These are phyloP conservation scores for Sanderia malayensis DNA, from an alignment of 30 jellyfish, hydroid and myxozoan genomes.

Conservation along the genomic window DNA sequence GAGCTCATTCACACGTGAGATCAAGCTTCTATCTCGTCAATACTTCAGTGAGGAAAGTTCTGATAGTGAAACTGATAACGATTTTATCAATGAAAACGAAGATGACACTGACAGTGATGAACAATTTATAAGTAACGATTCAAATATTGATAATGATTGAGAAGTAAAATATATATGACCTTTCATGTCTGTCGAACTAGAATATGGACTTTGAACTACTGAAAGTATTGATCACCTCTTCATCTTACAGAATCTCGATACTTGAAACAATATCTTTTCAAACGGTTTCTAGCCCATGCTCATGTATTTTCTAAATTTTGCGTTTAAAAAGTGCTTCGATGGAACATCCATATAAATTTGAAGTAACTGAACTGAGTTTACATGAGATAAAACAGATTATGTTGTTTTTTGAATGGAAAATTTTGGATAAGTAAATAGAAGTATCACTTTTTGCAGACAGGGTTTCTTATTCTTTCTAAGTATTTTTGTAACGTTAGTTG, in stretches of 20 bases:
- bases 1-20: conserved; percentile 2
- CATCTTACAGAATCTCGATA: background rate
- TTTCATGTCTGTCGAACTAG: conserved; percentile 1
- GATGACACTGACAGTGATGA: background rate
- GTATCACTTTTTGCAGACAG: background rate
- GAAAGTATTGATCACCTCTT: background rate
- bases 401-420: background rate
- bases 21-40: conserved; percentile 1
- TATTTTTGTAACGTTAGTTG: background rate
- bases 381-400: background rate
- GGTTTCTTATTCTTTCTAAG: background rate
- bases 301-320: background rate
- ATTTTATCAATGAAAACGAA: background rate
- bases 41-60: conserved; percentile 1
- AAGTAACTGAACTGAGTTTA: background rate
- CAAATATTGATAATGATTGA: background rate
- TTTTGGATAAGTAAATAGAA: background rate
- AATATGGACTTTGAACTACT: background rate
- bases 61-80: background rate
- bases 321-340: background rate
- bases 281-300: background rate
- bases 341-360: background rate
- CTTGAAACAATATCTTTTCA: background rate
- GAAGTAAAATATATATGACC: background rate
- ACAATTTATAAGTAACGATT: background rate